phyloP scores from a whole-genome alignment of 2,797 vertebrate species.

The Coracias cyanogaster region DNA sequence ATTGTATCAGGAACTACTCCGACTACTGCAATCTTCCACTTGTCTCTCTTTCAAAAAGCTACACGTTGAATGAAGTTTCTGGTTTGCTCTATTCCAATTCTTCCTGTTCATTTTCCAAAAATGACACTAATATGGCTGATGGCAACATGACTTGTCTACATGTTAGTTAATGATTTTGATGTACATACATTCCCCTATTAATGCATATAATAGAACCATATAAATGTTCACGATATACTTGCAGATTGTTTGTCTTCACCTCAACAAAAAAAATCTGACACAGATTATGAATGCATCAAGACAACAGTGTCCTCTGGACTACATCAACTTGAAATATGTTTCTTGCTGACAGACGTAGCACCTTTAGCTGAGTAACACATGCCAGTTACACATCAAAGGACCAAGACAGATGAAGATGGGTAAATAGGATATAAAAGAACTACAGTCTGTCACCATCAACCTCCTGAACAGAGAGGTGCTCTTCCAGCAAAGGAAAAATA shows the following conservation, averaged over 20 bases:
- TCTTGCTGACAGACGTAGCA: neutral
- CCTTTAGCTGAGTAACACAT: neutral
- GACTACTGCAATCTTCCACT: slow-evolving; percentile 73
- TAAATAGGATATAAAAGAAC: neutral
- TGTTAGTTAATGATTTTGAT: neutral
- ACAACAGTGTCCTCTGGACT: neutral
- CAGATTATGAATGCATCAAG: neutral
- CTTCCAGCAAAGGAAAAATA: neutral
- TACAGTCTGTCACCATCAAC: neutral
- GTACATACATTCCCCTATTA: neutral
- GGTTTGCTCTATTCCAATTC: slow-evolving; percentile 24
- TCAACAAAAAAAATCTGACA: neutral
- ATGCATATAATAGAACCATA: neutral
- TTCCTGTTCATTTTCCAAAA: neutral
- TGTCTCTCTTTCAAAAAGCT: slow-evolving; percentile 44
- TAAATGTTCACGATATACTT: neutral
- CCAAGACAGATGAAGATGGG: neutral
- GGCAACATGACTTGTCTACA: neutral
- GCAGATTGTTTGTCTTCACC: neutral
- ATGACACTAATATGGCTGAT: neutral
- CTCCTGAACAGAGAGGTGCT: neutral
- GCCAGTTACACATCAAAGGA: neutral
- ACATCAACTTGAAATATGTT: neutral
- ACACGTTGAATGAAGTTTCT: slow-evolving; percentile 27
- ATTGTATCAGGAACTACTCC: slow-evolving; percentile 75